A percentile compares a stretch with the other conserved stretches of the same genome.
These are phyloP conservation scores for Bungarus multicinctus DNA, from an alignment of 2,113 vertebrate species.

Conservation along the genomic window DNA sequence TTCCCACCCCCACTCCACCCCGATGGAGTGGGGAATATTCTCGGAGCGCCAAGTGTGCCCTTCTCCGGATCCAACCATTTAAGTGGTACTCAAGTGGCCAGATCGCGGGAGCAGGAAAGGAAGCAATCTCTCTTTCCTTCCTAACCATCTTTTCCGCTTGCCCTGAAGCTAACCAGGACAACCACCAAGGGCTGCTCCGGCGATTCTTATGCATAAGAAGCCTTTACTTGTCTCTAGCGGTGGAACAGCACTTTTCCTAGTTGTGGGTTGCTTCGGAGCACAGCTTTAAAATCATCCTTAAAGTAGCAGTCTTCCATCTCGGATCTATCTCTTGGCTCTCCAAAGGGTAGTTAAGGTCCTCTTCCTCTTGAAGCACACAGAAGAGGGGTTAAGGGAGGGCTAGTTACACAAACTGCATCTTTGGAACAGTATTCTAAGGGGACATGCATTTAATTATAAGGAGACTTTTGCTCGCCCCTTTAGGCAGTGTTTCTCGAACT, in stretches of 20 bases:
- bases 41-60: neutral
- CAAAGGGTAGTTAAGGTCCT: neutral
- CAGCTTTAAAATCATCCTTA: neutral
- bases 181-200: neutral
- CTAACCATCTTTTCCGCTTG: neutral
- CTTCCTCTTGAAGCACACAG: neutral
- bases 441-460: neutral
- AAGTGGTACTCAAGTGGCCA: neutral
- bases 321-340: neutral
- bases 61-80: neutral
- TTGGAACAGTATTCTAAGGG: too few relatives aligned
- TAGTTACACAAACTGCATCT: neutral
- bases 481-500: neutral
- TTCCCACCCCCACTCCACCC: rapidly evolving
- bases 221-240: neutral
- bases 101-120: too few relatives aligned
- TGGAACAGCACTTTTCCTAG: neutral
- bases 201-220: neutral
- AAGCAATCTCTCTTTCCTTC: neutral
- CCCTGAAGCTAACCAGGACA: neutral
- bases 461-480: neutral
- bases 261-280: neutral
- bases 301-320: neutral
- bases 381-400: neutral
- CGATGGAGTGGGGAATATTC: neutral